Evolutionary conservation across 1,140 invertebrate species (phyloP).

Genomic region (Eumaeus atala): DNA sequence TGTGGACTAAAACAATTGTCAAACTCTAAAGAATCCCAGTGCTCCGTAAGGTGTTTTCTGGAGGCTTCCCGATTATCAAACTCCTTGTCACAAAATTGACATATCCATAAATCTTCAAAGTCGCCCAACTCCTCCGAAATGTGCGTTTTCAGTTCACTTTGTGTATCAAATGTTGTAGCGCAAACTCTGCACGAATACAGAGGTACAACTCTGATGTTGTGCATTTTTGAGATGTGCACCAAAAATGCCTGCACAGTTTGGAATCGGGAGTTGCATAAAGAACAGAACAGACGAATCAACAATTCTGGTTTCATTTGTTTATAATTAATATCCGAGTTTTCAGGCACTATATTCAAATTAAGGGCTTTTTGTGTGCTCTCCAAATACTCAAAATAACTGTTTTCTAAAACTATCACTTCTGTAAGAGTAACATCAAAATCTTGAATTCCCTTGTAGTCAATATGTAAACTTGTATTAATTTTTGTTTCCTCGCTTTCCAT

Average conservation of each 20-base stretch:
- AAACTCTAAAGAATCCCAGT: constrained; percentile 49
- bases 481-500: constrained; percentile 24
- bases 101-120: constrained; percentile 66
- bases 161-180: constrained; percentile 53
- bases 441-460: constrained; percentile 53
- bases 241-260: constrained; percentile 36
- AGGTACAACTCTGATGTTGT: constrained; percentile 48
- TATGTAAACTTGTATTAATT: constrained; percentile 28
- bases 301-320: constrained; percentile 33
- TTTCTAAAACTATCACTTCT: constrained; percentile 54
- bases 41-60: constrained; percentile 55
- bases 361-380: constrained; percentile 37
- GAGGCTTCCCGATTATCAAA: constrained; percentile 54
- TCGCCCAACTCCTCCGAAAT: constrained; percentile 43
- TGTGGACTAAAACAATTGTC: constrained; percentile 70
- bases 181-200: constrained; percentile 62
- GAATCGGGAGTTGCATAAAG: constrained; percentile 43
- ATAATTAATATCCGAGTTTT: constrained; percentile 45
- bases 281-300: constrained; percentile 39
- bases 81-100: constrained; percentile 70
- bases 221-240: constrained; percentile 57
- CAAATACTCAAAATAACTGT: constrained; percentile 60
- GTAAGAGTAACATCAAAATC: constrained; percentile 65
- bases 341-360: constrained; percentile 42
- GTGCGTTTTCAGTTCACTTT: constrained; percentile 49